phyloP scores from a whole-genome alignment of 1,140 invertebrate species.

The Bilobella aurantiaca region DNA sequence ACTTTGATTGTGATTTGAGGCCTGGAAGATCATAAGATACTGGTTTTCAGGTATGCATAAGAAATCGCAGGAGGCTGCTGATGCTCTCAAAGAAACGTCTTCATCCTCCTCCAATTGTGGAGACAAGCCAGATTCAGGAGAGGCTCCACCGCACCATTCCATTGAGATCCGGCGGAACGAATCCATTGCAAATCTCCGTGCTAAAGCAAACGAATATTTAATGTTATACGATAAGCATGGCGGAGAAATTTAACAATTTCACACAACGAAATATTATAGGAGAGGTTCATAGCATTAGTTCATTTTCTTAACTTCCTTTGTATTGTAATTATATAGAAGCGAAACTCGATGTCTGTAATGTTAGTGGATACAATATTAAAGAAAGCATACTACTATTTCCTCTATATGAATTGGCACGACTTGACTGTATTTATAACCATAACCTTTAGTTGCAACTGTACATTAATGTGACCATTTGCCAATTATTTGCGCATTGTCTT shows the following conservation, averaged over 20 bases:
- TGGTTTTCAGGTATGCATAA: not conserved
- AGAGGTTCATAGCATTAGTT: no score
- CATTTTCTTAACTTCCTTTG: no score
- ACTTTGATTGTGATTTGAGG: not conserved
- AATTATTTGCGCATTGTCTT: no score
- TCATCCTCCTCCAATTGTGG: not conserved
- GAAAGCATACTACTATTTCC: no score
- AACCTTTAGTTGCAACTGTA: no score
- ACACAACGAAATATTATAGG: conserved; percentile 2
- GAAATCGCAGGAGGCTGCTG: not conserved
- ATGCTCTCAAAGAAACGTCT: conserved; percentile 2
- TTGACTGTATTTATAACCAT: no score
- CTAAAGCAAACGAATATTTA: conserved; percentile 1
- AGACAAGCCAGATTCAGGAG: not conserved
- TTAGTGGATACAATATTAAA: no score
- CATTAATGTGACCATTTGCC: no score
- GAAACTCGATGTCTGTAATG: no score
- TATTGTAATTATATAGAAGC: no score
- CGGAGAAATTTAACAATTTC: not conserved
- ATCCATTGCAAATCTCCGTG: conserved; percentile 5
- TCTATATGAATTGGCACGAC: no score
- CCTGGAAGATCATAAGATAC: no score
- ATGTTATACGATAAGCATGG: not conserved
- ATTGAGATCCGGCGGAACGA: not conserved
- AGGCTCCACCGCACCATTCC: not conserved